Percentiles rank a stretch among this genome's conserved stretches.
These are phyloP conservation scores for Caerostris extrusa DNA, from an alignment of 1,140 invertebrate genomes.

Conservation along the genomic window DNA sequence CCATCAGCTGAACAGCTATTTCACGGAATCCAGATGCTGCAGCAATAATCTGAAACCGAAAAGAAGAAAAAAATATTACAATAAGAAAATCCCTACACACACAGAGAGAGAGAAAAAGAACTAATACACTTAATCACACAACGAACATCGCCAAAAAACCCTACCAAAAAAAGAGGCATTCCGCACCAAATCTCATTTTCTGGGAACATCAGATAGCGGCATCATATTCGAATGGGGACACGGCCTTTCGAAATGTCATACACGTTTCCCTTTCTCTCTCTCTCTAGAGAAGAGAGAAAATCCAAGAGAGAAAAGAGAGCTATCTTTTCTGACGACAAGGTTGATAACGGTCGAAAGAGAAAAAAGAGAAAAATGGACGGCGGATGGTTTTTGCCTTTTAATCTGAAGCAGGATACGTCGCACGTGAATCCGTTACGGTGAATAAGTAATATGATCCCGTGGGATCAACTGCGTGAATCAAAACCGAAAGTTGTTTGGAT, in stretches of 20 bases:
- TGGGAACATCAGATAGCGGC: not conserved
- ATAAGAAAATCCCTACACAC: not conserved
- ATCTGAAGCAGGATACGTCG: conserved; percentile 1
- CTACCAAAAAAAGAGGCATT: not conserved
- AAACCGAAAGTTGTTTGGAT: conserved; percentile 17
- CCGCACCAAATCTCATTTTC: conserved; percentile 34
- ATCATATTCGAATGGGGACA: conserved; percentile 18
- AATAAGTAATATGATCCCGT: conserved; percentile 47
- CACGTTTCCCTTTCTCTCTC: conserved; percentile 35
- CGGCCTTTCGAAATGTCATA: conserved; percentile 48
- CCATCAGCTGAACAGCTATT: not conserved
- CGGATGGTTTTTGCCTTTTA: not conserved
- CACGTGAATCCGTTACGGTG: conserved; percentile 54
- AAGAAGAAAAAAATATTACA: not conserved
- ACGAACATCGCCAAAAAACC: not conserved
- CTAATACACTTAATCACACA: conserved; percentile 3
- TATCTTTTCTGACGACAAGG: conserved; percentile 19
- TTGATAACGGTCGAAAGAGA: not conserved
- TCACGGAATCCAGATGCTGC: not conserved
- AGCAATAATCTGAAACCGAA: not conserved
- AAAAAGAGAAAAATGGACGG: not conserved
- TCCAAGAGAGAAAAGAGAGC: conserved; percentile 12
- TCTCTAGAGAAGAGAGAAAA: not conserved
- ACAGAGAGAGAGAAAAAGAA: not conserved
- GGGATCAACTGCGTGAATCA: not conserved